Base-by-base conservation (phyloP, 2,888 invertebrate species). In the Mesorhabditis spiculigera region DNA sequence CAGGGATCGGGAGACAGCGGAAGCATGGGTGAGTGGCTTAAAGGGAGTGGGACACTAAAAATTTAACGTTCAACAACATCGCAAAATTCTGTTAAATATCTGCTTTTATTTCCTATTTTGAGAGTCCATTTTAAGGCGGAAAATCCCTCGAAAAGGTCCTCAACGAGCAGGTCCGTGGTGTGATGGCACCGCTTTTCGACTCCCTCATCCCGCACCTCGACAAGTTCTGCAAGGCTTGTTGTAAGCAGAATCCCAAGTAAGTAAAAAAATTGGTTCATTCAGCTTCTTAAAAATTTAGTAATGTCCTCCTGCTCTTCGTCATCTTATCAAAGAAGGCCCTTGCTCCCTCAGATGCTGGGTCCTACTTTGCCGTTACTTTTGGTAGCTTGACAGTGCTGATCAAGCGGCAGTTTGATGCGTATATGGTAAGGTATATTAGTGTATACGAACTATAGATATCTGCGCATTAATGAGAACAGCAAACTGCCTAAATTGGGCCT, bases 281-380 rank as follows among this genome's bases (percentile, higher is more conserved):
- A 16, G 63, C n/a, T 68, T 66, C 5, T 5, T n/a, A 41, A 42
- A n/a, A 6, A 44, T 5, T 10, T 83, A 95, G 94, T 87, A 94
- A 94, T 86, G 94, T 93, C 68, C 92, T 96, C 90, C 93, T 94
- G 81, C 92, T 95, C 74, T 89, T 96, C 84, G 95, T 95, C 13
- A 91, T 93, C 78, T 90, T 95, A 82, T 93, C 93, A 76, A 92
- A 93, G 84, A 95, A 96, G 86, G 76, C 78, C 2, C 68, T 80
- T 45, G 65, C 93, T 44, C 92, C 93, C 0, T 91, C 93, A 88
- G 92, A 93, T 86, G 90, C 92, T 67, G 93, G 93, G 71, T 92
- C 93, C 45, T 94, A 93, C 87, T 89, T 94, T 45, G 92, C 92
- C 80, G 93, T 93, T 89, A 81, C 79, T 4, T 93, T 93, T 85